A percentile compares a stretch with the other conserved stretches of the same genome.
Conservation (phyloP, 2,113 vertebrate genomes). For the Cariama cristata region DNA sequence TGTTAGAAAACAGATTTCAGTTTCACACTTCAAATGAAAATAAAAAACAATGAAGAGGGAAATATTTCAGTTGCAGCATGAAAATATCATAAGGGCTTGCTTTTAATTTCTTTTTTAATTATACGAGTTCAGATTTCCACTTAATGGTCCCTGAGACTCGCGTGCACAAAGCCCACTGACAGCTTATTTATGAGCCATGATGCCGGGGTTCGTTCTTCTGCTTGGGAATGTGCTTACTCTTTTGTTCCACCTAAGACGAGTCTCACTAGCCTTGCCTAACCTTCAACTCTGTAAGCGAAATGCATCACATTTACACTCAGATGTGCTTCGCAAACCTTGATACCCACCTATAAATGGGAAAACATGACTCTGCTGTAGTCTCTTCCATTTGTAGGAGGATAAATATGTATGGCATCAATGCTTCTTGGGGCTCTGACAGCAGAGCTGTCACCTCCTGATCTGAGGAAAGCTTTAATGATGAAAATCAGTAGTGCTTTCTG, state of each 20-base stretch:
- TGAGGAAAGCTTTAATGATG: conserved; percentile 1
- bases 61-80: neutral
- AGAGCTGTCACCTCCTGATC: conserved; percentile 23
- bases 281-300: neutral
- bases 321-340: neutral
- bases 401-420: neutral
- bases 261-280: neutral
- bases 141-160: neutral
- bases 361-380: conserved; percentile 12
- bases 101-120: neutral
- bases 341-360: neutral
- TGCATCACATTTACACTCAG: neutral
- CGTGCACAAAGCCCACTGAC: neutral
- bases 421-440: neutral
- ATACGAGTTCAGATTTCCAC: neutral
- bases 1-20: neutral
- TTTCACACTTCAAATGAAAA: neutral
- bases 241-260: neutral
- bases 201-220: neutral
- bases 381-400: conserved; percentile 18
- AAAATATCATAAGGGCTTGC: neutral
- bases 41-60: neutral
- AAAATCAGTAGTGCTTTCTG: conserved; percentile 31
- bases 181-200: neutral
- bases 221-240: neutral